Conservation (phyloP, 1,140 invertebrate genomes). For the Danaus melanippus region DNA sequence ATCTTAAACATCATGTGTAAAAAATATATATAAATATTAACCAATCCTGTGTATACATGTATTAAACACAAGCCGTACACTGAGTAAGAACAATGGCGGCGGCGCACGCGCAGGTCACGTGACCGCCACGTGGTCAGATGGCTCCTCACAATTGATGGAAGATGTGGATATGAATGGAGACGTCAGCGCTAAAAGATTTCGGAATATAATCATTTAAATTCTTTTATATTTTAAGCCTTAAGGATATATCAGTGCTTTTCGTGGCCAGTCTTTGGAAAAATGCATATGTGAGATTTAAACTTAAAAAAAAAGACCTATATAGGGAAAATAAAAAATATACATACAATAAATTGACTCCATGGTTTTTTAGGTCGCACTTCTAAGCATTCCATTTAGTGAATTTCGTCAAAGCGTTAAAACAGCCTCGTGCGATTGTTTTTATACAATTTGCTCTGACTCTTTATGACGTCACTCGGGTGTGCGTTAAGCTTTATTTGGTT, state of each 20-base stretch:
- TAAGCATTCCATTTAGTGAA: slow-evolving; percentile 60
- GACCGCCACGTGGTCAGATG: slow-evolving; percentile 46
- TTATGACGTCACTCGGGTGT: slow-evolving; percentile 25
- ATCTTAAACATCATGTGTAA: too few species aligned
- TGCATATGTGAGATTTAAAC: background rate
- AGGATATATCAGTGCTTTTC: background rate
- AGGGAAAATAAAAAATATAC: slow-evolving; percentile 3
- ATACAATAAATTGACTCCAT: slow-evolving; percentile 25
- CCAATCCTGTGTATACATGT: background rate
- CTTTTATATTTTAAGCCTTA: background rate
- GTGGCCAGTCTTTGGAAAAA: background rate
- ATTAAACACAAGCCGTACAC: slow-evolving; percentile 13
- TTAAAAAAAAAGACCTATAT: background rate
- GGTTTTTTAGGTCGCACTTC: slow-evolving; percentile 24
- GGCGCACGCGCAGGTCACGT: slow-evolving; percentile 30
- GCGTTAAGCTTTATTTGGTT: slow-evolving; percentile 50
- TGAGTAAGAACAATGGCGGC: slow-evolving; percentile 32
- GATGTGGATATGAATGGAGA: slow-evolving; percentile 23
- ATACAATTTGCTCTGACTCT: slow-evolving; percentile 60
- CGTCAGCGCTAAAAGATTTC: background rate
- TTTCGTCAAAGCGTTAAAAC: slow-evolving; percentile 66
- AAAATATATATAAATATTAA: too few species aligned
- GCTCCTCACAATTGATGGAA: slow-evolving; percentile 38
- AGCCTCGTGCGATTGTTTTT: slow-evolving; percentile 60
- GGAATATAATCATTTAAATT: background rate